A percentile compares a stretch with the other conserved stretches of the same genome.
Evolutionary conservation across 2,113 vertebrate genomes (phyloP).

Genomic region (Pteropus alecto): DNA sequence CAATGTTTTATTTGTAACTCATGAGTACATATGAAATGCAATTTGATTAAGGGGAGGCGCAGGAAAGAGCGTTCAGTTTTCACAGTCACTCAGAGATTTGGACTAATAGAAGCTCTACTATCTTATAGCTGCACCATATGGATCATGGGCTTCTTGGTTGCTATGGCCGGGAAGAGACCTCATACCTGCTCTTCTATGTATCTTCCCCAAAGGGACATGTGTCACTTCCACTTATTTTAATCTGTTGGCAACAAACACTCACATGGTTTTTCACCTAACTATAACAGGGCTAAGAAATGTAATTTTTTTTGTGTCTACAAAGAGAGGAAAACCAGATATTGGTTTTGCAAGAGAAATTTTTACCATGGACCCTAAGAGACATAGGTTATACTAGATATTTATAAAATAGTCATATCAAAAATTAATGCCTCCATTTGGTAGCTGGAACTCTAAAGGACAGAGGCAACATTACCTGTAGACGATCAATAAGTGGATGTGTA

Average conservation of each 20-base stretch:
- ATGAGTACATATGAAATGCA: neutral
- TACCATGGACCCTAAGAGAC: neutral
- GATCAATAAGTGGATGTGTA: neutral
- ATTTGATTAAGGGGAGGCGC: neutral
- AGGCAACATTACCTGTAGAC: neutral
- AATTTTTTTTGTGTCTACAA: neutral
- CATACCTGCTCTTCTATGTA: neutral
- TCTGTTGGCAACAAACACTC: neutral
- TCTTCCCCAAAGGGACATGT: neutral
- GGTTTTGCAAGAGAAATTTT: conserved; percentile 5
- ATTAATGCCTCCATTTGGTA: neutral
- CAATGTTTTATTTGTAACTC: neutral
- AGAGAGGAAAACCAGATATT: neutral
- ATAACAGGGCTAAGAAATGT: neutral
- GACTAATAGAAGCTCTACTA: neutral
- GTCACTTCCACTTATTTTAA: neutral
- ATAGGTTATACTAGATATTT: neutral
- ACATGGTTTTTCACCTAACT: neutral
- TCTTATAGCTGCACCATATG: too few species aligned
- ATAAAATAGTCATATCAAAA: neutral
- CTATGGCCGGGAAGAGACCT: neutral
- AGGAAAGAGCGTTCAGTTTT: neutral
- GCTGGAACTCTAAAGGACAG: neutral
- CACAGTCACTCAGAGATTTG: neutral
- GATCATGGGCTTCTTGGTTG: neutral